These are phyloP conservation scores for Buteo buteo DNA, from an alignment of 2,113 vertebrate species.

Conservation along the genomic window DNA sequence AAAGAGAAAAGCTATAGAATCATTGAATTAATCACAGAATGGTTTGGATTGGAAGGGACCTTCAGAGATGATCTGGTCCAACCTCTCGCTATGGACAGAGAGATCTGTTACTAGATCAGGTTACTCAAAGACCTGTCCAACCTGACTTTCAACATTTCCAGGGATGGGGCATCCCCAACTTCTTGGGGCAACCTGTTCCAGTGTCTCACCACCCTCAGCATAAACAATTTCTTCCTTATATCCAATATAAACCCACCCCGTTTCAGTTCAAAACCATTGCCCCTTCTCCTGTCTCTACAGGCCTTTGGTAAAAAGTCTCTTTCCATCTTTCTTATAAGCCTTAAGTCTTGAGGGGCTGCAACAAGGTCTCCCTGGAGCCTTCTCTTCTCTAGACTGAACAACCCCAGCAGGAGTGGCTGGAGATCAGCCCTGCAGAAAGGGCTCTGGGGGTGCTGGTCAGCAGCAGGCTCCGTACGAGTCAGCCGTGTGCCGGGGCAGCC, in stretches of 20 bases:
- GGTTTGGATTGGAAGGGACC: neutral
- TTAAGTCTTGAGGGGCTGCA: neutral
- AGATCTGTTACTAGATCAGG: neutral
- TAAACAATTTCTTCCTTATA: neutral
- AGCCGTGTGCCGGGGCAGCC: neutral
- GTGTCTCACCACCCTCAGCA: neutral
- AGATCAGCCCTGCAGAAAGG: neutral
- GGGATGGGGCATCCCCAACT: neutral
- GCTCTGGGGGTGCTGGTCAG: accelerated
- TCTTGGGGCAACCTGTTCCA: neutral
- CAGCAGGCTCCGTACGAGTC: neutral
- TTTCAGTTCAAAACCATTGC: neutral
- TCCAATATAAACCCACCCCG: neutral
- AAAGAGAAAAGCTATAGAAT: neutral
- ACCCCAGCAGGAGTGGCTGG: neutral
- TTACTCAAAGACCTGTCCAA: neutral
- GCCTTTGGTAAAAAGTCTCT: neutral
- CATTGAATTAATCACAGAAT: neutral
- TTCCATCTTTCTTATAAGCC: neutral
- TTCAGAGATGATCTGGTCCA: neutral
- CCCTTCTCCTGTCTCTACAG: neutral
- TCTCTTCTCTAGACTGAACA: neutral
- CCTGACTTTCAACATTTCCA: no score
- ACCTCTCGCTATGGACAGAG: neutral
- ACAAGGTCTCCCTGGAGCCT: neutral